These are phyloP conservation scores for Lacanobia wlatinum DNA, from an alignment of 2,888 invertebrate genomes.

Conservation along the genomic window DNA sequence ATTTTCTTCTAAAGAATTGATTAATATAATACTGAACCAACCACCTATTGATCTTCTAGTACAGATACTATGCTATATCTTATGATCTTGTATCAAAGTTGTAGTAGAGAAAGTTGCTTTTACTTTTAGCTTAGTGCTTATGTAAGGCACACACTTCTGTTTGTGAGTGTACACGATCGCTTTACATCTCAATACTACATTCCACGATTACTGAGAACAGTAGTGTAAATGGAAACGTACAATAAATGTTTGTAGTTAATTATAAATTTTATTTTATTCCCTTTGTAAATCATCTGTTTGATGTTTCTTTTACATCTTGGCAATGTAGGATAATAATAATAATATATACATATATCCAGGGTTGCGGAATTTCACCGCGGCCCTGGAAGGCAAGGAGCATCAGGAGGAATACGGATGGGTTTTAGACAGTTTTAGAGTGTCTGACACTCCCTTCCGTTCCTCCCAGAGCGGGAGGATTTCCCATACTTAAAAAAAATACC, in stretches of 20 bases:
- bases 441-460: too few species aligned
- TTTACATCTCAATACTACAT: slow-evolving; percentile 17
- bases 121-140: not conserved
- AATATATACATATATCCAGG: not conserved
- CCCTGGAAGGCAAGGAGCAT: too few species aligned
- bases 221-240: slow-evolving; percentile 1
- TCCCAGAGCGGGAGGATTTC: too few species aligned
- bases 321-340: not conserved
- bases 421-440: too few species aligned
- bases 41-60: not conserved
- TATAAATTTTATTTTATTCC: not conserved
- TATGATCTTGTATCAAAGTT: not conserved
- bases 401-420: too few species aligned
- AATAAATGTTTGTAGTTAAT: slow-evolving; percentile 10
- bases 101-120: not conserved
- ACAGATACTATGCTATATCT: not conserved
- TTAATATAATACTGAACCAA: not conserved
- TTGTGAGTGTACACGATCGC: slow-evolving; percentile 2
- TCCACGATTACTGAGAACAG: slow-evolving; percentile 25
- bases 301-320: slow-evolving; percentile 17
- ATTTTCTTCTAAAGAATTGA: not conserved
- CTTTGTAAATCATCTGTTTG: slow-evolving; percentile 6
- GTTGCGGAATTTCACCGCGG: too few species aligned
- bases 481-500: not conserved
- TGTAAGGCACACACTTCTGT: not conserved